These are phyloP conservation scores for Porites evermanni DNA, from an alignment of 92 coral and sea anemone species.

Conservation along the genomic window DNA sequence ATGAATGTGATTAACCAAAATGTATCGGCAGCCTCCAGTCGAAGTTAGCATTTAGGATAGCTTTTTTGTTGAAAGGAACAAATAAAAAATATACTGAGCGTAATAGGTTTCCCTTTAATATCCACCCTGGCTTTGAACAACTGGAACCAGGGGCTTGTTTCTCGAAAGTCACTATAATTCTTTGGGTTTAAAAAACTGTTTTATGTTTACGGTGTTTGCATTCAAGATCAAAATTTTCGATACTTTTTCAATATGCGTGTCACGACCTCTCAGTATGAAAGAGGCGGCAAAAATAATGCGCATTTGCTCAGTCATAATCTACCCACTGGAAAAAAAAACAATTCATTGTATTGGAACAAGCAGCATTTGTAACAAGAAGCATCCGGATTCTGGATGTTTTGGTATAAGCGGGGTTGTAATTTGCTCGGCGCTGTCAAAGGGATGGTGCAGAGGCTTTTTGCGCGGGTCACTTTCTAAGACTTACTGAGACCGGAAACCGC, in stretches of 20 bases:
- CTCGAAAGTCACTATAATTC: conserved; percentile 16
- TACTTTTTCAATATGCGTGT: conserved; percentile 17
- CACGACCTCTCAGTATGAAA: no score
- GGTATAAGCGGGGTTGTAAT: not conserved
- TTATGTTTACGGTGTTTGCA: no score
- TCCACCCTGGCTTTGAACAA: not conserved
- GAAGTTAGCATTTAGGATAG: conserved; percentile 11
- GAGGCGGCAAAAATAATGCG: no score
- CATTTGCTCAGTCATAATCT: no score
- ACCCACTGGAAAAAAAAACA: no score
- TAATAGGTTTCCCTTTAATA: conserved; percentile 14
- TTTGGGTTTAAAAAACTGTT: not conserved
- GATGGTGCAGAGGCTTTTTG: conserved; percentile 1
- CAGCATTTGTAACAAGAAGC: conserved; percentile 14
- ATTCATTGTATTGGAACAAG: not conserved
- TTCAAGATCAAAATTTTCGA: conserved; percentile 12
- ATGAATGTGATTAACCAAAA: conserved; percentile 19
- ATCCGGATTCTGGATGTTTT: conserved; percentile 2
- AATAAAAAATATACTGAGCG: conserved; percentile 9
- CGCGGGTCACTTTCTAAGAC: not conserved
- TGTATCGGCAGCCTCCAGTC: conserved; percentile 19
- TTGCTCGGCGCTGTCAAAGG: conserved; percentile 18
- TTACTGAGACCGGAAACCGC: conserved; percentile 3
- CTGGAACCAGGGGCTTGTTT: conserved; percentile 21
- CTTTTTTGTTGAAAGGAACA: conserved; percentile 9